A percentile compares a stretch with the other conserved stretches of the same genome.
Conservation (phyloP, 2,797 vertebrate genomes). For the Danio tinwini region DNA sequence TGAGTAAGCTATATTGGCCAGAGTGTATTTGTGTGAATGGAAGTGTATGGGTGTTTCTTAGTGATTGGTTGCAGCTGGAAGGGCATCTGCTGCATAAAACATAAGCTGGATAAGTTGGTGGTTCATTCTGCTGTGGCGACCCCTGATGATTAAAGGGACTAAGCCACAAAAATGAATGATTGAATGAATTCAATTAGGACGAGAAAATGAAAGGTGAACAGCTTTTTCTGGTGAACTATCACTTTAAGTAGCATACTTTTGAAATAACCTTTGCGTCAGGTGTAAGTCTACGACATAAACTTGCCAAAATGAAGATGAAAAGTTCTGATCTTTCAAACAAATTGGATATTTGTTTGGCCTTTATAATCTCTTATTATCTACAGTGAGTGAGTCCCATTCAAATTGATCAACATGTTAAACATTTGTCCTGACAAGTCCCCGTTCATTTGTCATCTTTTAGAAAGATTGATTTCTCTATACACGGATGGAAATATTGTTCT, state of each 20-base stretch:
- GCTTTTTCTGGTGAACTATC: background rate
- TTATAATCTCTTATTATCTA: background rate
- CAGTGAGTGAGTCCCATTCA: background rate
- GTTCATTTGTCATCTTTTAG: constrained; percentile 24
- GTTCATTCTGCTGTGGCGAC: too few species aligned
- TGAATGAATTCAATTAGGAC: background rate
- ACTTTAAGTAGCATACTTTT: background rate
- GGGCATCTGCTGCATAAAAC: too few species aligned
- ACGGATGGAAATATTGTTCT: constrained; percentile 31
- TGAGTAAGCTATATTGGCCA: too few species aligned
- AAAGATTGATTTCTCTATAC: constrained; percentile 15
- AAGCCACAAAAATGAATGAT: too few species aligned
- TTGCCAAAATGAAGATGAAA: constrained; percentile 33
- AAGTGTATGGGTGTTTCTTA: too few species aligned
- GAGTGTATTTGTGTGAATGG: too few species aligned
- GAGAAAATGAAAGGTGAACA: background rate
- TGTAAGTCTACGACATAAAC: background rate
- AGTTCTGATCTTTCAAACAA: constrained; percentile 21
- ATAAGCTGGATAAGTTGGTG: too few species aligned
- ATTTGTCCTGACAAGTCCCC: background rate
- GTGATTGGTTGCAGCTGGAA: too few species aligned
- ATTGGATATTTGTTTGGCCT: constrained; percentile 31
- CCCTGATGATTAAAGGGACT: too few species aligned
- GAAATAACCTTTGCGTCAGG: background rate
- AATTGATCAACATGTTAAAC: constrained; percentile 33